A percentile compares a stretch with the other conserved stretches of the same genome.
phyloP scores from a whole-genome alignment of 2,888 invertebrate genomes.

The Sturmia bella region DNA sequence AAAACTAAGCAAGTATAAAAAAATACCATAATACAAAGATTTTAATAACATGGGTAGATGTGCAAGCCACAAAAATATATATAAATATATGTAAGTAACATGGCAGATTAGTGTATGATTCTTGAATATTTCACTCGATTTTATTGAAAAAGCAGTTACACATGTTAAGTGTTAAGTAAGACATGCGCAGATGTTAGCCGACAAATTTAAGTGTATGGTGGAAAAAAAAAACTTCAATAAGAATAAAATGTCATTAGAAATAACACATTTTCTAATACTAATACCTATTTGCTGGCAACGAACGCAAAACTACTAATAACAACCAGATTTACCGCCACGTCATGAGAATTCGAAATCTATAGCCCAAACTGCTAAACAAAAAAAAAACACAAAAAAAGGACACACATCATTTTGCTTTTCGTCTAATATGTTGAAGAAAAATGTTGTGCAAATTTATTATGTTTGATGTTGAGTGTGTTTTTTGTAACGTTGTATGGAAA shows the following conservation, averaged over 20 bases:
- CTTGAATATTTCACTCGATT: conserved; percentile 43
- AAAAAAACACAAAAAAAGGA: conserved; percentile 12
- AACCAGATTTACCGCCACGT: conserved; percentile 15
- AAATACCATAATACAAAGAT: conserved; percentile 33
- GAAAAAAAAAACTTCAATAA: conserved; percentile 15
- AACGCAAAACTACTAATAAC: conserved; percentile 1
- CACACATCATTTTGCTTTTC: neutral
- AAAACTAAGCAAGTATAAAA: conserved; percentile 33
- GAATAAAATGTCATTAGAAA: conserved; percentile 66
- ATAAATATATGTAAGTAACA: neutral
- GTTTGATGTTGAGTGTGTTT: conserved; percentile 39
- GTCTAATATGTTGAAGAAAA: conserved; percentile 1
- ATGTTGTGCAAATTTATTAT: conserved; percentile 62
- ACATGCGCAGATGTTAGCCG: conserved; percentile 63
- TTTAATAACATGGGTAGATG: conserved; percentile 26
- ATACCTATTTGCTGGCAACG: conserved; percentile 1
- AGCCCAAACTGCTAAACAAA: conserved; percentile 12
- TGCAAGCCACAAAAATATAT: conserved; percentile 18
- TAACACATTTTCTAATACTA: conserved; percentile 62
- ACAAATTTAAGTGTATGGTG: conserved; percentile 51
- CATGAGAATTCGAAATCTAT: conserved; percentile 49
- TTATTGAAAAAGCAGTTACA: conserved; percentile 50
- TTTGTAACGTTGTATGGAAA: neutral
- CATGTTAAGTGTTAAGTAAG: conserved; percentile 68
- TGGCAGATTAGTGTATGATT: neutral